phyloP scores from a whole-genome alignment of 2,888 invertebrate genomes.

The Drosophila silvestris region DNA sequence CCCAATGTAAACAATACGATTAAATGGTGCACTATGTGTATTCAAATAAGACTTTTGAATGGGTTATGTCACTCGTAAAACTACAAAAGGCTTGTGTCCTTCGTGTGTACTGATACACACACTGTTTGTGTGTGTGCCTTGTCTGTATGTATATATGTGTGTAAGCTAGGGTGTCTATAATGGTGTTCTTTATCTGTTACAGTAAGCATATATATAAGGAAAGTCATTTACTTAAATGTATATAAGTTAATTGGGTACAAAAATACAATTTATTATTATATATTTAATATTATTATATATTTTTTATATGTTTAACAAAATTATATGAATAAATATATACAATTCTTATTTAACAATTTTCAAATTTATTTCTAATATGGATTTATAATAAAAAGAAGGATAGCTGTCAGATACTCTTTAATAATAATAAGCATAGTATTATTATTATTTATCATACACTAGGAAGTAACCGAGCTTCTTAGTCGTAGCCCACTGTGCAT shows the following conservation, averaged over 20 bases:
- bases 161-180: conserved; percentile 9
- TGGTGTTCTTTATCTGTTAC: conserved; percentile 11
- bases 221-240: background rate
- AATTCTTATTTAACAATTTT: too few species aligned
- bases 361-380: too few species aligned
- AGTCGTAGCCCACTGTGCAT: conserved; percentile 30
- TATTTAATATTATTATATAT: background rate
- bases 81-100: conserved; percentile 41
- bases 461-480: background rate
- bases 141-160: background rate
- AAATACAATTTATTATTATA: background rate
- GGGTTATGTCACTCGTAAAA: conserved; percentile 63
- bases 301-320: too few species aligned
- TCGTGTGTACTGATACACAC: background rate
- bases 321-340: too few species aligned
- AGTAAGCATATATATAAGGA: background rate
- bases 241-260: background rate
- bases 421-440: background rate
- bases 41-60: conserved; percentile 51
- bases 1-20: conserved; percentile 58
- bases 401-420: background rate
- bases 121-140: conserved; percentile 1
- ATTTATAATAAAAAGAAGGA: background rate
- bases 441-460: background rate
- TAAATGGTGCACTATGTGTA: conserved; percentile 45